Evolutionary conservation across 2,888 invertebrate species (phyloP).

Genomic region (Trissolcus japonicus): DNA sequence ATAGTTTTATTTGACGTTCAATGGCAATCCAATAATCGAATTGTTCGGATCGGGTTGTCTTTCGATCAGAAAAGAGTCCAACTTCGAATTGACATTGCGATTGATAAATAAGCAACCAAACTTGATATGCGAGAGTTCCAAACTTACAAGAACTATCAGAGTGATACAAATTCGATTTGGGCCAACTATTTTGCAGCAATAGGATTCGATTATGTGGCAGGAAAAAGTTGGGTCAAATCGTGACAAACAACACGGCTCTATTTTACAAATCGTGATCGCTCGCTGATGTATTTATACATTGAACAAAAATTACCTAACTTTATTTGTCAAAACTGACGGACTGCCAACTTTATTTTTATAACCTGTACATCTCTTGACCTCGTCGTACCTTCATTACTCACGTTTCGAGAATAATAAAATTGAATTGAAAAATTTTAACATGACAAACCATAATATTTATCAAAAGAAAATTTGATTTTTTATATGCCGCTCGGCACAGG

Average conservation of each 20-base stretch:
- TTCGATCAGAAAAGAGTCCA: constrained; percentile 33
- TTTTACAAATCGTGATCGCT: not conserved
- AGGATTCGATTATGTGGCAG: constrained; percentile 18
- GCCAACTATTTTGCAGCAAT: constrained; percentile 27
- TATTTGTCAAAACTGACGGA: too few species aligned
- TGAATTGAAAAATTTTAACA: too few species aligned
- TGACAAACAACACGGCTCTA: constrained; percentile 8
- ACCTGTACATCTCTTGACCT: too few species aligned
- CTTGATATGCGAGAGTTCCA: constrained; percentile 42
- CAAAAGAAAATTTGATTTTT: too few species aligned
- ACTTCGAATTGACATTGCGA: constrained; percentile 43
- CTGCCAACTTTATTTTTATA: too few species aligned
- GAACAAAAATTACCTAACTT: too few species aligned
- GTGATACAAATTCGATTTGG: constrained; percentile 49
- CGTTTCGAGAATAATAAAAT: too few species aligned
- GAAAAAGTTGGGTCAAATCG: constrained; percentile 12
- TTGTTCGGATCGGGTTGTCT: constrained; percentile 47
- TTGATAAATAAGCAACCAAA: constrained; percentile 51
- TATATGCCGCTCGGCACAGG: too few species aligned
- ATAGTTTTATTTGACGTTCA: constrained; percentile 41
- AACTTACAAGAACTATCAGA: constrained; percentile 49
- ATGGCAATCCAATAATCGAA: constrained; percentile 58
- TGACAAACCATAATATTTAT: too few species aligned
- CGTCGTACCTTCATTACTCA: too few species aligned
- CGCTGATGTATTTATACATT: too few species aligned